Evolutionary conservation across 2,888 invertebrate genomes (phyloP), one percentile per base, ranked within the genome.

Genomic region (Pristionchus mayeri): DNA sequence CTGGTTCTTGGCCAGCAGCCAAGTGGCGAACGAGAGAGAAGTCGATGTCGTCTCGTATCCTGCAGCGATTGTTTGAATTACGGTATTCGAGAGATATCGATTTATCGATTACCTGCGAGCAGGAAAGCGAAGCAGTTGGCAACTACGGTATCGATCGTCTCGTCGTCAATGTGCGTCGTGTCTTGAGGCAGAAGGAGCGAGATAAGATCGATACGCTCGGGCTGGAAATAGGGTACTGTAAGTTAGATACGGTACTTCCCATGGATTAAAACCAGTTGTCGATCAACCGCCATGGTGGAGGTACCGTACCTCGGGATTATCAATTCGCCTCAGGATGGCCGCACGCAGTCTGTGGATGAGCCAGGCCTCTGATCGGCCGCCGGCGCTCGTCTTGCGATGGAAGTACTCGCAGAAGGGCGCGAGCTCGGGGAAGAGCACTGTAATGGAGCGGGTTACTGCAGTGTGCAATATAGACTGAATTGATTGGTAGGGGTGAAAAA

Each of bases 41-140:
- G 94, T 94, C 40, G 94, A 93, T 0, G 94, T 94, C 0, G 94
- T 95, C 89, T 95, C 95, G 87, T 94, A 95, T 18, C 91, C 81
- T 78, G 78, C n/a, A 71, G 3, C 21, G 40, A 75, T 40, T 34
- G 18, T 3, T 3, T 34, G 30, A 24, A 30, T 63, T 63, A 63
- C 63, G 63, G 63, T 63, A 63, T 27, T 34, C 80, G 34, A 18
- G 24, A 50, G 48, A 44, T 48, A 30, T 40, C 16, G 0, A 94
- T 94, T 37, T n/a, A 80, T 54, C 54, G 48, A 54, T 34, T 54
- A 79, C 94, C 94, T 30, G 94, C 94, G 80, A 94, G 89, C 54
- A 94, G 91, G 87, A 94, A 94, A 3, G 94, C 92, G 87, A 94
- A 93, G 40, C 93, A 92, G 86, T 93, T 93, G 44, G 93, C 93